These are phyloP conservation scores for Eupsilia transversa DNA, from an alignment of 2,888 invertebrate species.

Conservation along the genomic window DNA sequence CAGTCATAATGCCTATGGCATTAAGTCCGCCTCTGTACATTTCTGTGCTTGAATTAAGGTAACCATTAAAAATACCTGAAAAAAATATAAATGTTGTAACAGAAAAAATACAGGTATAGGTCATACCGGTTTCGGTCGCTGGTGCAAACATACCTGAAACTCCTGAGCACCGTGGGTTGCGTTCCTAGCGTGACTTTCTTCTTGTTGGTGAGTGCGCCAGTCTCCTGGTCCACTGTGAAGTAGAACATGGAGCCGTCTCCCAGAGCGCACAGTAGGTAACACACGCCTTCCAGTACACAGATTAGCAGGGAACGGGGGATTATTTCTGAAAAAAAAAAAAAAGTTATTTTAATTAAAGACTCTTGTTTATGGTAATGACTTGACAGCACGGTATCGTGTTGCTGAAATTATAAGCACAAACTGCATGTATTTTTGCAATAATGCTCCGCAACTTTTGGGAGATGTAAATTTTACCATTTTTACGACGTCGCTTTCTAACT, in stretches of 20 bases:
- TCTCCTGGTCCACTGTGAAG: slow-evolving; percentile 95
- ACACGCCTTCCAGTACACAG: slow-evolving; percentile 97
- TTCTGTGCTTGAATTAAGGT: no score
- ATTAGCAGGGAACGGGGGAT: slow-evolving; percentile 98
- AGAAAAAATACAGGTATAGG: no score
- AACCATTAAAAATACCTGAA: no score
- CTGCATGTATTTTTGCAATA: not conserved
- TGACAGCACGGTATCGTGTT: no score
- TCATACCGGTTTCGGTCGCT: no score
- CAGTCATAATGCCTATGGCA: not conserved
- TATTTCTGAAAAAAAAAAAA: slow-evolving; percentile 92
- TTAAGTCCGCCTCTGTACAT: no score
- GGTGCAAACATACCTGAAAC: slow-evolving; percentile 91
- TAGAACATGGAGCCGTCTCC: slow-evolving; percentile 99
- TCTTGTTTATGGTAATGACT: no score
- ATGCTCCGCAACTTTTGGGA: no score
- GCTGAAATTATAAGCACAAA: not conserved
- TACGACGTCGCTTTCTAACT: no score
- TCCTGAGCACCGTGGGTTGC: slow-evolving; percentile 97
- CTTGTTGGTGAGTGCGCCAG: slow-evolving; percentile 95
- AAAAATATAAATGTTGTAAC: no score
- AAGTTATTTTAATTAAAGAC: no score
- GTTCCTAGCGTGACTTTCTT: slow-evolving; percentile 99
- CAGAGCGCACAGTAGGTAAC: slow-evolving; percentile 97
- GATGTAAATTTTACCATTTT: no score